Conservation (phyloP, 2,888 invertebrate genomes). For the Tiphia femorata region DNA sequence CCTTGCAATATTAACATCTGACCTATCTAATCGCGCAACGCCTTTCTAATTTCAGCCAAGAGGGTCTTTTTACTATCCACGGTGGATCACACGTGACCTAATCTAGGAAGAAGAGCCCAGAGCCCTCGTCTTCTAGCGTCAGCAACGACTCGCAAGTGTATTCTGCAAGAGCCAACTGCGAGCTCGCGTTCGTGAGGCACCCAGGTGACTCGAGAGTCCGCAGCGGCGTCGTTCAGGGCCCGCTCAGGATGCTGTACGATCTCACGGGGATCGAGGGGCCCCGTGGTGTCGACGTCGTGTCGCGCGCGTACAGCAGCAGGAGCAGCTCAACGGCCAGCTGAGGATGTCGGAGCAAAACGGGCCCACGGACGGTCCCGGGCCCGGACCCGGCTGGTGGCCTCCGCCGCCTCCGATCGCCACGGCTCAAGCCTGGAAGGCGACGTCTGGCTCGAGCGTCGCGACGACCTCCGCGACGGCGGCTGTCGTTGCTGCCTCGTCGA, state of each 20-base stretch:
- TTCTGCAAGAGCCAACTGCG: too few species aligned
- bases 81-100: too few species aligned
- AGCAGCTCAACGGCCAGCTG: slow-evolving; percentile 58
- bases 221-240: slow-evolving; percentile 7
- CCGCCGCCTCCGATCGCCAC: slow-evolving; percentile 49
- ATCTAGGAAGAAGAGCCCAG: not conserved
- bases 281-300: slow-evolving; percentile 41
- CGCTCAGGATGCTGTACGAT: slow-evolving; percentile 63
- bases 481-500: slow-evolving; percentile 40
- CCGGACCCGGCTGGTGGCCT: slow-evolving; percentile 45
- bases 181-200: too few species aligned
- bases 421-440: slow-evolving; percentile 62
- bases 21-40: too few species aligned
- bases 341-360: slow-evolving; percentile 67
- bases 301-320: slow-evolving; percentile 33
- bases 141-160: too few species aligned
- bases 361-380: slow-evolving; percentile 61
- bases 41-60: too few species aligned
- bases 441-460: slow-evolving; percentile 35
- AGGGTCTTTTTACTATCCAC: too few species aligned
- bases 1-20: too few species aligned
- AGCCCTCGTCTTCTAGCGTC: not conserved
- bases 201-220: too few species aligned
- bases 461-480: slow-evolving; percentile 23
- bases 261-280: slow-evolving; percentile 39